Evolutionary conservation across 2,113 vertebrate species (phyloP), one percentile per base, ranked within the genome.

Genomic region (Eublepharis macularius): DNA sequence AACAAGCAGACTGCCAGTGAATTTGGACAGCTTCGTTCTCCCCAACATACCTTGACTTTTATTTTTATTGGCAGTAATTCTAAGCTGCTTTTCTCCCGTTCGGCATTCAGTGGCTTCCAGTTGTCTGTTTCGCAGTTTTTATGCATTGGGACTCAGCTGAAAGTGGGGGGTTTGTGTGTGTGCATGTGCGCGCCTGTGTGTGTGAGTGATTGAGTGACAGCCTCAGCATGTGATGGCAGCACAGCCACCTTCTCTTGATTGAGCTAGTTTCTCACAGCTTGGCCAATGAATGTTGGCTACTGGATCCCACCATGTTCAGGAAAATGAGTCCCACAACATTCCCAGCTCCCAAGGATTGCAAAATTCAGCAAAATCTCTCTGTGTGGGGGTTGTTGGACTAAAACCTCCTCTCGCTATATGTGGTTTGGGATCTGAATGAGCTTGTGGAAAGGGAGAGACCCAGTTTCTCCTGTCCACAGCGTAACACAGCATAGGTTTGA

Each of bases 391-490:
- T 54, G 16, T 19, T 3, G 19, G 14, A 54, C 51, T 54, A 54
- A 54, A 54, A 54, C 19, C 51, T 54, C 17, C 16, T 54, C 51
- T 54, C 51, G 14, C 49, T 51, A 17, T 17, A 17, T 54, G 51
- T 54, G 51, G 4, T 54, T 54, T 19, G 17, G 51, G 51, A 54
- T 54, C 51, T 54, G 19, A 54, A 54, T 51, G 49, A 9, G 11
- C 49, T 51, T 51, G 49, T 13, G 49, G 49, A 51, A 51, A 51
- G 49, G 11, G 49, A 12, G 49, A 2, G 10, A 4, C n/a, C 79
- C 39, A 39, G 12, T 4, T 0, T 1, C 75, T 34, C 43, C 26
- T 3, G 0, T 1, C 34, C 43, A 19, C 65, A 21, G 0, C 29
- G 41, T 90, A 65, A 1, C 60, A 2, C 43, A 13, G 6, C 34